Evolutionary conservation across 2,888 invertebrate genomes (phyloP).

Genomic region (Thyatira batis): DNA sequence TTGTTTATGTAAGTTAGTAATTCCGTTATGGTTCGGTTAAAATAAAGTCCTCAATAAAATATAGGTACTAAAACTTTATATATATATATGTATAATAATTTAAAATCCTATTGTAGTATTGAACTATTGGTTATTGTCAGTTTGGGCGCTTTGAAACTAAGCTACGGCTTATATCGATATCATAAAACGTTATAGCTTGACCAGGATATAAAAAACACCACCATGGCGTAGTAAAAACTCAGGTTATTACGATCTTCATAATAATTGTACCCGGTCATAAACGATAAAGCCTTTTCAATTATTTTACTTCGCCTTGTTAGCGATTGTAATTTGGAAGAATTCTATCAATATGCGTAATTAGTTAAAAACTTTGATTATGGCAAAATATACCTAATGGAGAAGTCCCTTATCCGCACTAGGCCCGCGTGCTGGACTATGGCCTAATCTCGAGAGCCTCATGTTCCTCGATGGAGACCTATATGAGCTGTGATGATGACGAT

Average conservation of each 20-base stretch:
- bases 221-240: background rate
- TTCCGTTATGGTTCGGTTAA: no score
- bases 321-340: background rate
- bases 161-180: constrained; percentile 18
- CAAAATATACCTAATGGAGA: no score
- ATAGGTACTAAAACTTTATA: no score
- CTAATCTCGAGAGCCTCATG: no score
- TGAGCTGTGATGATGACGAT: no score
- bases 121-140: background rate
- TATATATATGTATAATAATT: no score
- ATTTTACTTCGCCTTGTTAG: background rate
- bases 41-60: no score
- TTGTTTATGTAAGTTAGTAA: no score
- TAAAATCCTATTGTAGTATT: no score
- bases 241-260: background rate
- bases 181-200: constrained; percentile 33
- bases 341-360: background rate
- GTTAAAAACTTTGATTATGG: background rate
- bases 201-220: constrained; percentile 22
- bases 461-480: no score
- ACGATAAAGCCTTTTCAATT: constrained; percentile 2
- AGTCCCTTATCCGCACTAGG: no score
- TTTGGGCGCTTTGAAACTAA: background rate
- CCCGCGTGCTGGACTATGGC: no score
- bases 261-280: constrained; percentile 1